Evolutionary conservation across 2,888 invertebrate species (phyloP), one percentile per base, ranked within the genome.

Genomic region (Ophion obscuratus): DNA sequence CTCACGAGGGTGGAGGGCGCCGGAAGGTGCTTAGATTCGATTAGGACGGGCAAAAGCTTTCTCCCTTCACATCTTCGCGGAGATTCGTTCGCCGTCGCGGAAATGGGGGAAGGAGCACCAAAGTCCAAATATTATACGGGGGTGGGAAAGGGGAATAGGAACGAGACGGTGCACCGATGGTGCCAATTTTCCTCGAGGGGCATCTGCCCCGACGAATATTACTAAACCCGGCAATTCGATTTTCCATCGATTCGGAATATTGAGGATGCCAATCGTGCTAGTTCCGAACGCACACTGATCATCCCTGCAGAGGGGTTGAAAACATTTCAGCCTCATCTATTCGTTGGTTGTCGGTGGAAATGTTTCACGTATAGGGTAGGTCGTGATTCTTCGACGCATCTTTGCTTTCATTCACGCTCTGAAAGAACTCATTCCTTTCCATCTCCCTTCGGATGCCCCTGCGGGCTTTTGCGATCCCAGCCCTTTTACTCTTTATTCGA

Each of bases 191-290:
- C 84, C 76, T 77, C 81, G 77, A 81, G 84, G 81, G 67, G 20
- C 84, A 67, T 77, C 36, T 77, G 68, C 74, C 71, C 36, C 70
- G 44, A 70, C 66, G 78, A 85, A 85, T 85, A 85, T 82, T 85
- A 71, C 85, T 71, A 79, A 79, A 53, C 71, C 85, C 14, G 85
- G 85, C 71, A 82, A 85, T 85, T 85, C 82, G 82, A 85, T 85
- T 85, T 85, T 64, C 82, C 53, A 71, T 71, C 71, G 79, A 85
- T 78, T 81, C 70, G 70, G 24, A 57, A 81, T 78, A 81, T 81
- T 78, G 84, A 81, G 79, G 82, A 79, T 79, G 78, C 82, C 79
- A 82, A 82, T 82, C 85, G 81, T 64, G 74, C 53, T 20, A 62
- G 2, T 27, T 27, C n/a, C 66, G 6, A 27, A 66, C 44, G 31